Evolutionary conservation across 2,888 invertebrate species (phyloP), one percentile per base, ranked within the genome.

Genomic region (Machimus rusticus): DNA sequence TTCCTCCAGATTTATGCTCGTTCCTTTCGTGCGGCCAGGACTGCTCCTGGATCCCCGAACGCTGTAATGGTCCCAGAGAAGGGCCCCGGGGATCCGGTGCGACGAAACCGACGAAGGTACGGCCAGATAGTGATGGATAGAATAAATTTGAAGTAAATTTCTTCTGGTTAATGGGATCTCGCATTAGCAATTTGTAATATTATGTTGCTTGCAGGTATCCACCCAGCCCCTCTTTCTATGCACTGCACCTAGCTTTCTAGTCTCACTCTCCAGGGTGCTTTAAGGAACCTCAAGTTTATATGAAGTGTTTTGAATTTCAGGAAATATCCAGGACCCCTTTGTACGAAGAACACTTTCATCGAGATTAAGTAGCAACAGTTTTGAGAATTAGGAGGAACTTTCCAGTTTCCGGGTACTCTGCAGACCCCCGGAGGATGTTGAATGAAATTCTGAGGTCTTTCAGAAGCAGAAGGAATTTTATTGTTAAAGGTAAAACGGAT

Each of bases 1-100:
- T 46, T 31, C 34, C 34, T 81, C 14, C 55, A 81, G 81, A 81
- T 81, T 81, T 81, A 81, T 81, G 28, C 81, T 46, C 23, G 23
- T 51, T 31, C 31, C 43, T n/a, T 46, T 55, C 19, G 55, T 81
- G 51, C 12, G 81, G 81, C 51, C 81, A 81, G 37, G 8, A 16
- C 37, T 6, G 51, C n/a, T 51, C 51, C 16, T 8, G 51, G 19
- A 37, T 76, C 12, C 34, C 37, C 37, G 37, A 34, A 9, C 3
- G 37, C 19, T 66, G 66, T 66, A 66, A 28, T 51, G 12, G 28
- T 66, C 28, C 66, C 66, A 28, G 23, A 23, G 23, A 23, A 28
- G 19, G 19, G 12, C 5, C 9, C 23, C 66, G 66, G 28, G 9
- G 28, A 6, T 19, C 23, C 66, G 66, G 66, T 28, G 4, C 12